A percentile compares a stretch with the other conserved stretches of the same genome.
Conservation (phyloP, 2,888 invertebrate species). For the Tetranychus piercei region DNA sequence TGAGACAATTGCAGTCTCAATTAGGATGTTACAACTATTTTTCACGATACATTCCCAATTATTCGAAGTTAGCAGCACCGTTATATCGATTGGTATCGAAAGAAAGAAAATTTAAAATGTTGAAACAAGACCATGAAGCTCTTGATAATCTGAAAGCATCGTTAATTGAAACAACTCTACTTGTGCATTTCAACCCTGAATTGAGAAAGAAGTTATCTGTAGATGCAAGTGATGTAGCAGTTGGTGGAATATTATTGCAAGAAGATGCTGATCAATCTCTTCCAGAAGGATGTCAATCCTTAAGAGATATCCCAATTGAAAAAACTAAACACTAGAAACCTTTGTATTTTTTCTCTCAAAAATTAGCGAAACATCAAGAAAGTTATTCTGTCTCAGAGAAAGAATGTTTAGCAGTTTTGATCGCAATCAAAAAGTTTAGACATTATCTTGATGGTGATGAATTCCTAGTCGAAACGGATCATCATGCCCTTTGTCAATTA, state of each 20-base stretch:
- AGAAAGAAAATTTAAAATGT: not conserved
- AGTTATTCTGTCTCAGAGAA: not conserved
- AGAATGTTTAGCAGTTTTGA: not conserved
- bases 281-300: not conserved
- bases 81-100: not conserved
- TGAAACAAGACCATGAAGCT: not conserved
- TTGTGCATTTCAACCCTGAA: not conserved
- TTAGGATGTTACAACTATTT: not conserved
- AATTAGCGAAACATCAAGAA: not conserved
- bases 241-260: not conserved
- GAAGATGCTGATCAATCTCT: not conserved
- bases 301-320: not conserved
- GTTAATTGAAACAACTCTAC: not conserved
- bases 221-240: not conserved
- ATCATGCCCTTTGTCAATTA: not conserved
- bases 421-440: not conserved
- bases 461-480: not conserved
- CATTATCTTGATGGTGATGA: not conserved
- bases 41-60: not conserved
- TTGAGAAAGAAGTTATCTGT: not conserved
- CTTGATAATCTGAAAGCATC: not conserved
- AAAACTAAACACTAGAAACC: not conserved
- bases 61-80: not conserved
- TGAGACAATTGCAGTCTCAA: not conserved
- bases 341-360: not conserved